A percentile compares a stretch with the other conserved stretches of the same genome.
Conservation (phyloP, 2,113 vertebrate species). For the Calypte anna region DNA sequence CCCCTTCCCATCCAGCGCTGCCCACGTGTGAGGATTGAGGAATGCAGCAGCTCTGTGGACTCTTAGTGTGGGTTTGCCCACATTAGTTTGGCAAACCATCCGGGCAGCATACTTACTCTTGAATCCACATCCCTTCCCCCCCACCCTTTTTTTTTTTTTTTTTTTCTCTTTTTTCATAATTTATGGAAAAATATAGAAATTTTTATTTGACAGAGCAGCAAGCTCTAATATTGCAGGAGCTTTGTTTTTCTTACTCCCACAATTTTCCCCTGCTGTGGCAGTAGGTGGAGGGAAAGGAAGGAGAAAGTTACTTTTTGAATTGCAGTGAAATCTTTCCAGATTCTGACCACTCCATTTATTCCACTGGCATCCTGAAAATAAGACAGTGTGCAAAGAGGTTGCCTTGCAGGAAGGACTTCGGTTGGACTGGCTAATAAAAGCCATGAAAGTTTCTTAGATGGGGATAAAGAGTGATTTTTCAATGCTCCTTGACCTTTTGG, state of each 20-base stretch:
- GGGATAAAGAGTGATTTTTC: not conserved
- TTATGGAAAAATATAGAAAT: not conserved
- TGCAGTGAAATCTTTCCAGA: constrained; percentile 18
- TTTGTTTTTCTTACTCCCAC: not conserved
- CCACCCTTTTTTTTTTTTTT: not conserved
- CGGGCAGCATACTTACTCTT: not conserved
- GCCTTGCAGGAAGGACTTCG: not conserved
- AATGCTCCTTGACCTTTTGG: not conserved
- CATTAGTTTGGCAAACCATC: not conserved
- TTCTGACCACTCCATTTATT: constrained; percentile 2
- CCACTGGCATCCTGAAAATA: not conserved
- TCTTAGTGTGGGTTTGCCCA: not conserved
- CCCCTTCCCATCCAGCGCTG: not conserved
- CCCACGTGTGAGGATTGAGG: not conserved
- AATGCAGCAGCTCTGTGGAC: constrained; percentile 1
- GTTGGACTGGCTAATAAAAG: not conserved
- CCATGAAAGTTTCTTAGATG: not conserved
- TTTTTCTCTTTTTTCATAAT: not conserved
- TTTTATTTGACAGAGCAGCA: not conserved
- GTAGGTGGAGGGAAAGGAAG: not conserved
- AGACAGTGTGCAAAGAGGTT: not conserved
- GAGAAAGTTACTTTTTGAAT: not conserved
- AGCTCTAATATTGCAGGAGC: not conserved
- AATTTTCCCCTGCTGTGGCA: constrained; percentile 6
- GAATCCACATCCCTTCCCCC: not conserved